These are phyloP conservation scores for Phymorhynchus buccinoides DNA, from an alignment of 1,140 invertebrate species.

Conservation along the genomic window DNA sequence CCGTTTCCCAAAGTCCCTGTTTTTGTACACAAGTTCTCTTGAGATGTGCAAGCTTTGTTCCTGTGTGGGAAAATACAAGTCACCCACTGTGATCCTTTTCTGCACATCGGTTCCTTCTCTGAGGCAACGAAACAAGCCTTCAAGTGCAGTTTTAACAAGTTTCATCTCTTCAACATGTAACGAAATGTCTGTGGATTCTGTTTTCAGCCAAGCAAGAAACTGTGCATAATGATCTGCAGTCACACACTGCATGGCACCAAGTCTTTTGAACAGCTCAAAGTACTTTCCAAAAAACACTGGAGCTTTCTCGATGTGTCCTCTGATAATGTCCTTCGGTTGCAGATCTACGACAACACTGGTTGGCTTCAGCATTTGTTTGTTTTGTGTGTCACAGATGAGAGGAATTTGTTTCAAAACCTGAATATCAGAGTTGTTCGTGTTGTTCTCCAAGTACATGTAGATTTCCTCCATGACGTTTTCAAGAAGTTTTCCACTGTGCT, in stretches of 20 bases:
- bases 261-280: conserved; percentile 51
- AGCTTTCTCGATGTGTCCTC: conserved; percentile 50
- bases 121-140: conserved; percentile 44
- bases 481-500: conserved; percentile 3
- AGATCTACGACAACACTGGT: conserved; percentile 51
- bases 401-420: conserved; percentile 28
- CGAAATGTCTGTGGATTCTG: conserved; percentile 37
- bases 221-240: conserved; percentile 48
- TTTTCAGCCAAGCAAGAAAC: conserved; percentile 43
- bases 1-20: conserved; percentile 33
- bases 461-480: conserved; percentile 40
- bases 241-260: conserved; percentile 49
- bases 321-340: conserved; percentile 49
- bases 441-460: conserved; percentile 39
- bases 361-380: conserved; percentile 48
- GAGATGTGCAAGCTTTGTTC: conserved; percentile 39
- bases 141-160: conserved; percentile 49
- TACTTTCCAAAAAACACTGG: conserved; percentile 53
- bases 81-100: conserved; percentile 8
- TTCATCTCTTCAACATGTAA: conserved; percentile 56
- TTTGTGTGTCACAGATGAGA: conserved; percentile 40
- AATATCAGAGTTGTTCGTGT: neutral
- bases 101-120: neutral
- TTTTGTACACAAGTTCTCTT: conserved; percentile 42
- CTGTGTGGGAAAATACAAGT: conserved; percentile 53